A percentile compares a stretch with the other conserved stretches of the same genome.
Conservation (phyloP, 2,888 invertebrate genomes). For the Acanthosepion pharaonis region DNA sequence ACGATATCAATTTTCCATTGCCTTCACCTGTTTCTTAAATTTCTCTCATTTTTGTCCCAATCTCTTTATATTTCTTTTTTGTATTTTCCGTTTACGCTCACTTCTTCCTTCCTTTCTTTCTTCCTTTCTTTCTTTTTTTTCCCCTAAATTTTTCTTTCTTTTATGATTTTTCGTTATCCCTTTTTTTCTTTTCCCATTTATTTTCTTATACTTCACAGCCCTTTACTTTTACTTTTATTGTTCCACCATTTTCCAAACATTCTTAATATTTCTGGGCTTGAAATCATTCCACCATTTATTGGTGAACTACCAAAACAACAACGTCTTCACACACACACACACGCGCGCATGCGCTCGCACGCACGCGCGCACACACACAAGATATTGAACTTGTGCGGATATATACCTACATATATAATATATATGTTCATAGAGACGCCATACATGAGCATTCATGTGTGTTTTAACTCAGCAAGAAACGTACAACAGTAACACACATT, state of each 20-base stretch:
- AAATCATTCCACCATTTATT: too few relatives aligned
- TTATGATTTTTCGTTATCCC: neutral
- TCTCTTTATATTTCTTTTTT: neutral
- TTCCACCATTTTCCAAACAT: too few relatives aligned
- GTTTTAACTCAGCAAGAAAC: neutral
- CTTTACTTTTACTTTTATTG: neutral
- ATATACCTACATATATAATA: neutral
- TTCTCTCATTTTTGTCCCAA: neutral
- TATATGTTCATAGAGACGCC: neutral
- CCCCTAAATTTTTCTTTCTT: neutral
- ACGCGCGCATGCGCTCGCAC: too few relatives aligned
- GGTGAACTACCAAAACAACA: too few relatives aligned
- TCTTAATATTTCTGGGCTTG: too few relatives aligned
- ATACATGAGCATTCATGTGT: neutral
- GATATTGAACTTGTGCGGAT: neutral
- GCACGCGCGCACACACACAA: neutral
- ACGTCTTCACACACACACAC: neutral
- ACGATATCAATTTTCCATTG: neutral
- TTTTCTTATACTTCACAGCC: neutral
- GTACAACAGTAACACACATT: neutral
- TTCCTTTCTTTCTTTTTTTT: neutral
- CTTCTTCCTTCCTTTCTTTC: neutral
- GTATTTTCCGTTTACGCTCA: neutral
- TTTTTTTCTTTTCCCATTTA: neutral
- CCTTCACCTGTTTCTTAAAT: neutral